phyloP scores from a whole-genome alignment of 2,113 vertebrate species.

The Hemichromis elongatus region DNA sequence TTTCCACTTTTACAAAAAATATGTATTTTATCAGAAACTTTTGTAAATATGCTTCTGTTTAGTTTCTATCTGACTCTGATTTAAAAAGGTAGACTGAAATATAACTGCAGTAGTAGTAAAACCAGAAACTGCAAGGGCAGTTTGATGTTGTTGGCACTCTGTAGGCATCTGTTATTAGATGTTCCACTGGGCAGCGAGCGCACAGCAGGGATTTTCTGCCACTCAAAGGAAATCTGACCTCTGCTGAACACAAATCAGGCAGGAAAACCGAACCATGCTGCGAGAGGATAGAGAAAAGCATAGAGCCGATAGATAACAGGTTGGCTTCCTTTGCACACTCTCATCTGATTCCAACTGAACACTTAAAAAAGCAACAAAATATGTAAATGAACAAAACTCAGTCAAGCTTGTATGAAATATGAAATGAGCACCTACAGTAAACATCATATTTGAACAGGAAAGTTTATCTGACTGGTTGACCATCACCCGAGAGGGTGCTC shows the following conservation, averaged over 20 bases:
- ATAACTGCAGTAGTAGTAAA: background rate
- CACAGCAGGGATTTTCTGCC: slow-evolving; percentile 23
- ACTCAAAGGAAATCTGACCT: slow-evolving; percentile 5
- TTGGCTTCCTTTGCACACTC: background rate
- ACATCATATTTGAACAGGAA: slow-evolving; percentile 51
- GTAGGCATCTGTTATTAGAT: background rate
- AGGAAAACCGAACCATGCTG: background rate
- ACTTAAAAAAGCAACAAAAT: background rate
- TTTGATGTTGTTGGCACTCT: background rate
- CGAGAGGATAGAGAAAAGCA: background rate
- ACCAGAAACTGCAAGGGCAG: background rate
- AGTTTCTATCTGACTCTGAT: background rate
- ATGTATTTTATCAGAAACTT: background rate
- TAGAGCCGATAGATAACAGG: background rate
- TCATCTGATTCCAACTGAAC: background rate
- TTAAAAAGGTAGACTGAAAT: background rate
- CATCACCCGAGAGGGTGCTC: slow-evolving; percentile 60
- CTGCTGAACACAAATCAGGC: background rate
- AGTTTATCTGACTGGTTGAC: slow-evolving; percentile 59
- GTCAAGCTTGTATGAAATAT: background rate
- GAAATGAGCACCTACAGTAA: background rate
- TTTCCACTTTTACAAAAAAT: background rate
- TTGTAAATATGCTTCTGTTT: background rate
- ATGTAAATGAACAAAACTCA: background rate
- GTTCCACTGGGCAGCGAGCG: background rate